Evolutionary conservation across 2,113 vertebrate genomes (phyloP), one percentile per base, ranked within the genome.

Genomic region (Lipotes vexillifer): DNA sequence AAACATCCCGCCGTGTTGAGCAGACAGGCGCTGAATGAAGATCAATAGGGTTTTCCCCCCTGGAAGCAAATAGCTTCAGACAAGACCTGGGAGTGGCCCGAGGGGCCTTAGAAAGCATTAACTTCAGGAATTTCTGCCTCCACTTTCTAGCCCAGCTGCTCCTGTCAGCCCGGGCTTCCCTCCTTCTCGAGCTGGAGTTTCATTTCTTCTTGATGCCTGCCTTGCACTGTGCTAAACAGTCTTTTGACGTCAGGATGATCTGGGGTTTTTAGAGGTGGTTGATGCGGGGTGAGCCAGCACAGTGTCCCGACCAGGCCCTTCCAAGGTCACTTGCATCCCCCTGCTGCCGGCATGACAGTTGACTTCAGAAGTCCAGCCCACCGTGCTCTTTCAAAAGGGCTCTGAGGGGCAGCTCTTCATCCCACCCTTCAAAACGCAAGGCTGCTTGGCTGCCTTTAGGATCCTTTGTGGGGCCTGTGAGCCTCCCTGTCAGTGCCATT

Each of bases 61-160:
- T 92, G 33, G 20, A 98, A 98, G 98, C 98, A 98, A 98, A 99
- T 97, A 92, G 98, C 98, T 98, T 98, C 98, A 99, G 98, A 99
- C 99, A 98, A 98, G 98, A 98, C 97, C 98, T 93, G 98, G 98
- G 98, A 98, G 98, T 98, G 98, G 95, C 97, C 95, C 31, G 0
- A 59, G 63, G 83, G 57, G 97, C 93, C 88, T 91, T 74, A 85
- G 97, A 95, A 96, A 97, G 97, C 94, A 95, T 98, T 98, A 98
- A 98, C 94, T 96, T 97, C 97, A 96, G 98, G 97, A 97, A 95
- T 90, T 83, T 94, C 97, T 95, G 81, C 88, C 31, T 92, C 88
- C 86, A 83, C 95, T 95, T 57, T 69, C 85, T 23, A 84, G 95
- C 96, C 88, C 96, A 93, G 97, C 90, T 57, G 90, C 11, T 97